phyloP scores from a whole-genome alignment of 1,140 invertebrate genomes.

The Drosophila sp. region DNA sequence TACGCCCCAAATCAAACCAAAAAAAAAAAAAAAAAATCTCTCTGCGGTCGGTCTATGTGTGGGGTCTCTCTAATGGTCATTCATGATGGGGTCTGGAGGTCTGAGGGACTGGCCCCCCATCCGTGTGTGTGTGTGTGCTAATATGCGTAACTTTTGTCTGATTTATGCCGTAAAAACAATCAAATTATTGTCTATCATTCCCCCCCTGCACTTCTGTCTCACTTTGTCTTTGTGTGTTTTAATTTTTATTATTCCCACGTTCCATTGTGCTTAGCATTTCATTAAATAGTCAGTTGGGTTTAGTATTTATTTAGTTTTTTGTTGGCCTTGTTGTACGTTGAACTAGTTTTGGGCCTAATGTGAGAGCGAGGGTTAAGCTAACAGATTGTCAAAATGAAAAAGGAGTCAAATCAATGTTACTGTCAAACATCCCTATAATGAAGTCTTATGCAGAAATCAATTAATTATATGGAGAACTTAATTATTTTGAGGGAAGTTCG shows the following conservation, averaged over 20 bases:
- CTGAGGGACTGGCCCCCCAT: neutral
- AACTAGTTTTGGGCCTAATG: conserved; percentile 57
- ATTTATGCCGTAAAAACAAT: conserved; percentile 71
- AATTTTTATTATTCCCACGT: conserved; percentile 39
- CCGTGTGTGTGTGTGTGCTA: conserved; percentile 22
- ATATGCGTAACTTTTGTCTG: conserved; percentile 61
- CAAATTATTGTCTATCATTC: conserved; percentile 64
- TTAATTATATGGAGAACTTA: too few species aligned
- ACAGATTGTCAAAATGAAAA: neutral
- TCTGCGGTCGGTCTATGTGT: too few species aligned
- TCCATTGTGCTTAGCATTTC: conserved; percentile 46
- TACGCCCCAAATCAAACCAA: neutral
- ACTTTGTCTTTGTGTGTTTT: conserved; percentile 12
- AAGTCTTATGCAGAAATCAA: too few species aligned
- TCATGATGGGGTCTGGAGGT: neutral
- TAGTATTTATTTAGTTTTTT: conserved; percentile 28
- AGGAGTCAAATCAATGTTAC: too few species aligned
- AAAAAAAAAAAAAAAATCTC: neutral
- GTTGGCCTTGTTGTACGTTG: conserved; percentile 54
- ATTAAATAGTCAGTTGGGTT: conserved; percentile 48
- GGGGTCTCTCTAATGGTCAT: neutral
- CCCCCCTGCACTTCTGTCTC: conserved; percentile 7
- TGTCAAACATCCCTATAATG: too few species aligned
- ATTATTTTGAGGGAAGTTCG: too few species aligned
- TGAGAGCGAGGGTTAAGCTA: neutral